A percentile compares a stretch with the other conserved stretches of the same genome.
phyloP scores from a whole-genome alignment of 2,888 invertebrate species.

The Hoplodrina blanda region DNA sequence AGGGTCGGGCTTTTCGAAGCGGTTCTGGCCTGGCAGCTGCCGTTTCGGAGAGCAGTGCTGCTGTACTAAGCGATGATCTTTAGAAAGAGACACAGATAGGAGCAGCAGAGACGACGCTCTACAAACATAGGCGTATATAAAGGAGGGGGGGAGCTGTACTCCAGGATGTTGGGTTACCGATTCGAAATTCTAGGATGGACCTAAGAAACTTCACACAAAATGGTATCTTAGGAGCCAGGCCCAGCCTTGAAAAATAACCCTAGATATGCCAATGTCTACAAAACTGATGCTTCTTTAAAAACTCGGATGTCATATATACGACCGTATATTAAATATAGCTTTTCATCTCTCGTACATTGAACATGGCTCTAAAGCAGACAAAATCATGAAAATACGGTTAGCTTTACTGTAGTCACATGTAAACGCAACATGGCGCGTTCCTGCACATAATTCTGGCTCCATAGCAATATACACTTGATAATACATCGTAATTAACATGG shows the following conservation, averaged over 20 bases:
- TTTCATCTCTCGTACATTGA: not conserved
- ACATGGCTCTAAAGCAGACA: not conserved
- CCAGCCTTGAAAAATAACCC: too few relatives aligned
- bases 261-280: too few relatives aligned
- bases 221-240: too few relatives aligned
- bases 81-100: not conserved
- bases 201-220: too few relatives aligned
- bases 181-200: too few relatives aligned
- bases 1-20: too few relatives aligned
- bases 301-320: not conserved
- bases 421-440: not conserved
- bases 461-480: constrained; percentile 6
- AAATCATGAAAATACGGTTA: not conserved
- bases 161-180: too few relatives aligned
- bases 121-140: not conserved
- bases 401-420: not conserved
- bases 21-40: too few relatives aligned
- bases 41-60: too few relatives aligned
- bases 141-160: too few relatives aligned
- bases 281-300: not conserved
- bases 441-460: constrained; percentile 1
- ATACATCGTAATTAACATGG: constrained; percentile 34
- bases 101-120: not conserved
- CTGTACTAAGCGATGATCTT: not conserved
- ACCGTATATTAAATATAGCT: not conserved